Evolutionary conservation across 2,113 vertebrate species (phyloP).

Genomic region (Okapia johnstoni): DNA sequence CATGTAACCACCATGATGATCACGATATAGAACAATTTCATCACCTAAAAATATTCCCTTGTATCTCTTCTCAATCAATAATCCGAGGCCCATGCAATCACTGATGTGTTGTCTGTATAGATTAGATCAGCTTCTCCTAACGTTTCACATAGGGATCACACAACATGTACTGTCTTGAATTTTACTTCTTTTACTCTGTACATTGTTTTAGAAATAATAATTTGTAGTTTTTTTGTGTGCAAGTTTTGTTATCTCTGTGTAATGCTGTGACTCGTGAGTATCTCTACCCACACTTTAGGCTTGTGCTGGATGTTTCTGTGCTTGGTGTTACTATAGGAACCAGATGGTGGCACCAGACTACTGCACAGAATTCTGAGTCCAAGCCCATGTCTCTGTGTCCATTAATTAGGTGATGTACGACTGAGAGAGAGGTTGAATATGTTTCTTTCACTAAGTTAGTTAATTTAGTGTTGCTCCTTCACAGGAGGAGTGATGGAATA

Average conservation of each 20-base stretch:
- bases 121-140: neutral
- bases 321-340: neutral
- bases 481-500: neutral
- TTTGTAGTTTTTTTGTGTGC: neutral
- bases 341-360: neutral
- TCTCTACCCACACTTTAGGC: neutral
- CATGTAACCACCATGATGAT: neutral
- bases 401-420: neutral
- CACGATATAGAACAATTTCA: neutral
- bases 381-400: neutral
- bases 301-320: neutral
- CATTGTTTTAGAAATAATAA: neutral
- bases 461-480: neutral
- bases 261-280: neutral
- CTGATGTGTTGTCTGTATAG: neutral
- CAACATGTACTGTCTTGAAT: neutral
- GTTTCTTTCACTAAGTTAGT: neutral
- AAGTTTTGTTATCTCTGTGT: neutral
- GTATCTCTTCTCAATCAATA: neutral
- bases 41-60: neutral
- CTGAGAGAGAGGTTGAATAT: neutral
- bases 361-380: neutral
- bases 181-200: neutral
- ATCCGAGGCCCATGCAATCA: neutral
- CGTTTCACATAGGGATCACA: neutral